Evolutionary conservation across 1,140 invertebrate genomes (phyloP), one percentile per base, ranked within the genome.

Genomic region (Lucilia sericata): DNA sequence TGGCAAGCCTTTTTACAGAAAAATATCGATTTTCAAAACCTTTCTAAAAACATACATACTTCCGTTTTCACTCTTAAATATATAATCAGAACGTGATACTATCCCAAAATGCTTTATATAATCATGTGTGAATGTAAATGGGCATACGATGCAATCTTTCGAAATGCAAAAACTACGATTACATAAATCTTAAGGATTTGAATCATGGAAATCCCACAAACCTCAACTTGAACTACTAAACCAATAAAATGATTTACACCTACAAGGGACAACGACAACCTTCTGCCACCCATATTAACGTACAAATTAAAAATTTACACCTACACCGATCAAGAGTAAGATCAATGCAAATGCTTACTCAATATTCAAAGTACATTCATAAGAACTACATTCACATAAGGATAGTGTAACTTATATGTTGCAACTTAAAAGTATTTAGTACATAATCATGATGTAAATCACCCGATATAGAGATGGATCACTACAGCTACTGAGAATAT

Each of bases 161-260:
- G 17, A 80, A 80, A 80, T 80, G n/a, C 76, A 4, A 30, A 30
- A 30, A 30, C 25, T 12, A 51, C 42, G 76, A 49, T 80, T 80
- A 51, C 76, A 51, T 80, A 51, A 80, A 80, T 80, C 76, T 80
- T 21, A 12, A 25, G 5, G 65, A 21, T 70, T 70, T 21, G 2
- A 10, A 21, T 80, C 42, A 80, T 19, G 30, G n/a, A 80, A 80
- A 49, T 80, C 21, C 42, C n/a, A 80, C 76, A 51, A 51, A 49
- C 42, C 76, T 47, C 47, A 80, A 80, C 76, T 80, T 80, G 76
- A 51, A 25, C 76, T 80, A 80, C 86, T 87, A 87, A 87, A 87
- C 87, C 87, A 87, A 87, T 87, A 87, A 87, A 87, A 86, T 81
- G 85, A 87, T 87, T 87, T 87, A 87, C 87, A 87, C 87, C 87